Conservation (phyloP, 23 tunicate genomes). For the Ascidia mentula region DNA sequence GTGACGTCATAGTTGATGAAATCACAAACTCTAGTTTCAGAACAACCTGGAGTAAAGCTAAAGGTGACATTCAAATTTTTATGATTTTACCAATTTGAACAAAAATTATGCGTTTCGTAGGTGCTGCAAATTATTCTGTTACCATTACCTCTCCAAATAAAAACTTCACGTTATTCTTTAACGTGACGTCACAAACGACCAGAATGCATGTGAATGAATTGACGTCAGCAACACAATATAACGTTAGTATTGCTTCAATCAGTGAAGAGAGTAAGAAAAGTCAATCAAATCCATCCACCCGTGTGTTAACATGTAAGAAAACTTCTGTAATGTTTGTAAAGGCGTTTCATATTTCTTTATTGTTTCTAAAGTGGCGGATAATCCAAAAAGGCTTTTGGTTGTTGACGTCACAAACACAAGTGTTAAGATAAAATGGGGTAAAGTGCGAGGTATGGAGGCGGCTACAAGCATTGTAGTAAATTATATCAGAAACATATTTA, state of each 20-base stretch:
- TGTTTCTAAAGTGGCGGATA: constrained; percentile 34
- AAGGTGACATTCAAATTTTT: not conserved
- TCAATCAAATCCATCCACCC: too few species aligned
- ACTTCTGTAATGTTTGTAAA: too few species aligned
- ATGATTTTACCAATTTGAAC: not conserved
- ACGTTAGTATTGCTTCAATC: constrained; percentile 11
- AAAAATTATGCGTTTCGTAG: not conserved
- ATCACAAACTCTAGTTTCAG: not conserved
- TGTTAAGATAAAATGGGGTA: constrained; percentile 14
- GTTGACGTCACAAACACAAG: constrained; percentile 17
- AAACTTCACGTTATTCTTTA: not conserved
- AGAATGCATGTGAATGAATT: not conserved
- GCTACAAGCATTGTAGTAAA: too few species aligned
- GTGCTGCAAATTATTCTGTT: not conserved
- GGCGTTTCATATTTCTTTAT: too few species aligned
- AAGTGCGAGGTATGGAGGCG: constrained; percentile 22
- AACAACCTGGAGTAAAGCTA: not conserved
- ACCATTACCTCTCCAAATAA: not conserved
- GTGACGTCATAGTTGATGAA: not conserved
- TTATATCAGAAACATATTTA: too few species aligned
- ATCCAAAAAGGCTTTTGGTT: not conserved
- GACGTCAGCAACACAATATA: constrained; percentile 13
- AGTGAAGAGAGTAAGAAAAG: constrained; percentile 30
- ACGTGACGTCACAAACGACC: not conserved
- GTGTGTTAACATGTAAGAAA: too few species aligned